Percentiles rank a stretch among this genome's conserved stretches.
These are phyloP conservation scores for Apotomis turbidana DNA, from an alignment of 2,888 invertebrate genomes.

Conservation along the genomic window DNA sequence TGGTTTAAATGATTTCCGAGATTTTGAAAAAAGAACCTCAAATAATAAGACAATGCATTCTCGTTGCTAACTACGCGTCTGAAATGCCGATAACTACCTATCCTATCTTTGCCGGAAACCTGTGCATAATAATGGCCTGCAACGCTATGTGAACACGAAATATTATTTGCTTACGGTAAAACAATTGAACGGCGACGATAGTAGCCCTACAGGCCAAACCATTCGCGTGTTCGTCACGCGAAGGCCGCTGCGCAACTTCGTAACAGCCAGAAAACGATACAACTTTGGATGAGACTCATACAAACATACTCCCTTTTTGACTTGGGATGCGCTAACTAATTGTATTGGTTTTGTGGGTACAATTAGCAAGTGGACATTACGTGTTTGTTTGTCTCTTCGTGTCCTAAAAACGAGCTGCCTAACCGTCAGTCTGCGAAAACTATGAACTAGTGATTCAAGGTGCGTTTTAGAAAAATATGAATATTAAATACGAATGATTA, in stretches of 20 bases:
- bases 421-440: constrained; percentile 36
- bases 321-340: constrained; percentile 45
- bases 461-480: neutral
- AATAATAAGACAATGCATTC: neutral
- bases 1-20: no score
- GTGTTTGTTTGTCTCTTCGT: constrained; percentile 49
- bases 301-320: constrained; percentile 3
- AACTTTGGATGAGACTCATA: neutral
- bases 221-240: constrained; percentile 48
- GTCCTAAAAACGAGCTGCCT: constrained; percentile 47
- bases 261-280: neutral
- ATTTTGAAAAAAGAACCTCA: no score
- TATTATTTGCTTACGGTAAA: constrained; percentile 29
- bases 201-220: constrained; percentile 39
- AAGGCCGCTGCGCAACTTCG: constrained; percentile 52
- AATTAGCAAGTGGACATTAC: constrained; percentile 54
- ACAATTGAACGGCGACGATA: constrained; percentile 39
- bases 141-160: constrained; percentile 16
- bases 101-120: constrained; percentile 2
- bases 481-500: neutral
- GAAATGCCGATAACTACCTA: neutral
- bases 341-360: constrained; percentile 55
- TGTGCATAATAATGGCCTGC: constrained; percentile 3
- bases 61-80: neutral
- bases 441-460: constrained; percentile 36